Evolutionary conservation across 2,888 invertebrate species (phyloP).

Genomic region (Nesidiocoris tenuis): DNA sequence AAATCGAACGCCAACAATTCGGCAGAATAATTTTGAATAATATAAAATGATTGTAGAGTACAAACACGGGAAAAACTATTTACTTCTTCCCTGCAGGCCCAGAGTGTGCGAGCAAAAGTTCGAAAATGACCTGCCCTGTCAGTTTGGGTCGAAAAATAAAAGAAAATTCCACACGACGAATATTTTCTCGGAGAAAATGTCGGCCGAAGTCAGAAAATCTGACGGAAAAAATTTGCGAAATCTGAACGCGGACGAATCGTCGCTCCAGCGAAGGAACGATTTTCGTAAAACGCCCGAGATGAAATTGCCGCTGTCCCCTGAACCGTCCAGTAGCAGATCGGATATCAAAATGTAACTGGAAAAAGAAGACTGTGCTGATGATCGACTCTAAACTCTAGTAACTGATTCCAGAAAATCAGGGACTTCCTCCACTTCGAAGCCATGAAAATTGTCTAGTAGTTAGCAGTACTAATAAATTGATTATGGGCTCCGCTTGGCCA

Average conservation of each 20-base stretch:
- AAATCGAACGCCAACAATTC: too few relatives aligned
- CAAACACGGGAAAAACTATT: too few relatives aligned
- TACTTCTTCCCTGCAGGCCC: neutral
- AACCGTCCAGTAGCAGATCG: slow-evolving; percentile 1
- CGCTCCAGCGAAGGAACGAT: slow-evolving; percentile 1
- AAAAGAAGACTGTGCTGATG: slow-evolving; percentile 16
- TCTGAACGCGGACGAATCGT: too few relatives aligned
- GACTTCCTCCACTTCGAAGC: too few relatives aligned
- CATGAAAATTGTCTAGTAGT: too few relatives aligned
- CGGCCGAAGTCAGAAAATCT: neutral
- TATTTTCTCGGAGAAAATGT: neutral
- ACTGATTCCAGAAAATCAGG: too few relatives aligned
- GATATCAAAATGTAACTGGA: slow-evolving; percentile 18
- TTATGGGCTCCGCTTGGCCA: too few relatives aligned
- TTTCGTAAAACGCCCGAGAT: neutral
- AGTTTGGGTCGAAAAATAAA: slow-evolving; percentile 14
- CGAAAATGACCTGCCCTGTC: slow-evolving; percentile 14
- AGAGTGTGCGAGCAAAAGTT: slow-evolving; percentile 10
- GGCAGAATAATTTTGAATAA: too few relatives aligned
- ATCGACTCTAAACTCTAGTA: too few relatives aligned
- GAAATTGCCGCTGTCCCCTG: slow-evolving; percentile 21
- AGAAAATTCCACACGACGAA: slow-evolving; percentile 26
- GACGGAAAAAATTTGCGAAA: neutral
- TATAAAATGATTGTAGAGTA: too few relatives aligned
- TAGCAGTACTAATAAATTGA: too few relatives aligned